Evolutionary conservation across 2,113 vertebrate genomes (phyloP).

Genomic region (Phalacrocorax aristotelis): DNA sequence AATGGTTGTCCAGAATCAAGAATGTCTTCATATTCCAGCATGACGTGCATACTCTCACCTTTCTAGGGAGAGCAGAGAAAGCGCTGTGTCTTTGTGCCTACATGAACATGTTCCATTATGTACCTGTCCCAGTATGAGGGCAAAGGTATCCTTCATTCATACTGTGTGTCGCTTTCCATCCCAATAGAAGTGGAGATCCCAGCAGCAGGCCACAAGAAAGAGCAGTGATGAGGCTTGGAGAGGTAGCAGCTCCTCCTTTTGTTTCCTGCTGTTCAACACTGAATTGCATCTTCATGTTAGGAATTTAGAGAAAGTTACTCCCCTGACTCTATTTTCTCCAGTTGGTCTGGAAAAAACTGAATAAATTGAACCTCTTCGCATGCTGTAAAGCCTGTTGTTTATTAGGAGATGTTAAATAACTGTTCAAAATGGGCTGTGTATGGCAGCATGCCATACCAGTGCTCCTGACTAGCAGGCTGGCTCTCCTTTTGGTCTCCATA

Average conservation of each 20-base stretch:
- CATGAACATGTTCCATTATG: rapidly evolving
- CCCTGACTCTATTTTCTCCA: neutral
- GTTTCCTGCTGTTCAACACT: neutral
- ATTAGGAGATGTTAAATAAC: conserved; percentile 14
- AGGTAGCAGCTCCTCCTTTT: neutral
- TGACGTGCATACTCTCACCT: neutral
- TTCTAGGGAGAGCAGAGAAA: neutral
- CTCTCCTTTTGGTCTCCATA: neutral
- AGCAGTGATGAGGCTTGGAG: neutral
- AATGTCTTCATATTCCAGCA: neutral
- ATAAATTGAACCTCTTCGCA: neutral
- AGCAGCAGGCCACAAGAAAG: neutral
- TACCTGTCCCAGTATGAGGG: neutral
- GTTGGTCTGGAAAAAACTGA: neutral
- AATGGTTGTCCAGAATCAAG: neutral
- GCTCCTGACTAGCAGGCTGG: neutral
- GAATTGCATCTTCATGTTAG: neutral
- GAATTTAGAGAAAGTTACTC: neutral
- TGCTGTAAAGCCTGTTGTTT: conserved; percentile 12
- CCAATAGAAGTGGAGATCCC: neutral
- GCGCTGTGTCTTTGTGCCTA: neutral
- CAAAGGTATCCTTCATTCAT: neutral
- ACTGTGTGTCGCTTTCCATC: neutral
- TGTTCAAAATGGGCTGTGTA: neutral
- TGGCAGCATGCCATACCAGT: neutral